Conservation (phyloP, 2,888 invertebrate species). For the Thymelicus acteon region DNA sequence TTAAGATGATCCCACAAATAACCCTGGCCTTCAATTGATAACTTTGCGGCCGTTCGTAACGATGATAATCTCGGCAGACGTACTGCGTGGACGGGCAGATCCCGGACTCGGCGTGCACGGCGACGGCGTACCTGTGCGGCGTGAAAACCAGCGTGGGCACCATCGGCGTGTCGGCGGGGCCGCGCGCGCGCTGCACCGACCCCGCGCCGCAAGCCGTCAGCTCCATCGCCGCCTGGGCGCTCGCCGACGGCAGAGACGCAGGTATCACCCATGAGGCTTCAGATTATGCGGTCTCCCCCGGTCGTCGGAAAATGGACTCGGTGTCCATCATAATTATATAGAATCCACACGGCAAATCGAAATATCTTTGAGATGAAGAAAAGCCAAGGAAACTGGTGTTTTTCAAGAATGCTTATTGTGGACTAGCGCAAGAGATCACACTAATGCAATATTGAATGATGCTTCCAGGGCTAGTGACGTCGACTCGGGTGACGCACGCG, state of each 20-base stretch:
- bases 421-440: no score
- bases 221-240: conserved; percentile 88
- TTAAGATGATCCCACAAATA: no score
- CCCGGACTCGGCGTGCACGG: conserved; percentile 89
- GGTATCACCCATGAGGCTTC: conserved; percentile 47
- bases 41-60: no score
- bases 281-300: no score
- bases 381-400: no score
- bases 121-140: conserved; percentile 88
- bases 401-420: no score
- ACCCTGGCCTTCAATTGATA: no score
- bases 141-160: conserved; percentile 87
- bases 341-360: no score
- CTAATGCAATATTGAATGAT: not conserved
- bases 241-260: conserved; percentile 71
- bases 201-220: conserved; percentile 79
- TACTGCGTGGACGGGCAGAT: conserved; percentile 86
- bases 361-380: no score
- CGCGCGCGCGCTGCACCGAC: conserved; percentile 84
- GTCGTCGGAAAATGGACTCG: no score
- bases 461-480: conserved; percentile 87
- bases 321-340: no score
- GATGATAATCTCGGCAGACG: conserved; percentile 59
- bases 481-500: conserved; percentile 91
- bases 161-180: conserved; percentile 87